These are phyloP conservation scores for Brassicogethes aeneus DNA, from an alignment of 2,888 invertebrate genomes.

Conservation along the genomic window DNA sequence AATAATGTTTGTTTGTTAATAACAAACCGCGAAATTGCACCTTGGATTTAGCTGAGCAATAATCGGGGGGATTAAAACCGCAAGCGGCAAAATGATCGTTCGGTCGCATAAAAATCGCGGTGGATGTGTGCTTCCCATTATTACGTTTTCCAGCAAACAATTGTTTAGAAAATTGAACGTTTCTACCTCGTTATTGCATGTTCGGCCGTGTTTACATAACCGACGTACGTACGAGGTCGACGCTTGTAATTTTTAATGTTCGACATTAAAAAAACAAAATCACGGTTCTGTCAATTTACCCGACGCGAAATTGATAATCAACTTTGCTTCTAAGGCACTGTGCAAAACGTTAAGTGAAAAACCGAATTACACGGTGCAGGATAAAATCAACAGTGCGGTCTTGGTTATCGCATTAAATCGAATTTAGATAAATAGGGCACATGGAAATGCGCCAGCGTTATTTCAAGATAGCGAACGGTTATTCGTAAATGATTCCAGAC, in stretches of 20 bases:
- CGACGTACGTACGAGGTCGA: no score
- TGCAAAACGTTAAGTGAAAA: no score
- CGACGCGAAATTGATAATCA: no score
- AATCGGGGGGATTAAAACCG: background rate
- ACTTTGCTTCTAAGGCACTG: no score
- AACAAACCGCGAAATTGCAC: background rate
- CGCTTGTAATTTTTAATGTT: no score
- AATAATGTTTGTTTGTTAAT: no score
- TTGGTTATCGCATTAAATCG: background rate
- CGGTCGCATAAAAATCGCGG: no score
- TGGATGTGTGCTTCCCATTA: background rate
- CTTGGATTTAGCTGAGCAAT: background rate
- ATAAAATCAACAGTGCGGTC: background rate
- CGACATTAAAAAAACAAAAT: no score
- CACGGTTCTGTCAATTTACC: no score
- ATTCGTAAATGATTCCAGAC: background rate
- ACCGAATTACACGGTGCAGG: background rate
- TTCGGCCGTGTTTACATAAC: no score
- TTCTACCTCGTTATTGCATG: background rate
- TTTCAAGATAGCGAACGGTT: background rate
- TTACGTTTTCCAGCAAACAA: background rate
- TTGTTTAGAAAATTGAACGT: background rate
- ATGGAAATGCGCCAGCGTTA: background rate
- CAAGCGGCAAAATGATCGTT: no score
- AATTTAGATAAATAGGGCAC: background rate